Base-by-base conservation (phyloP, 2,113 vertebrate species). In the Malurus elegans region DNA sequence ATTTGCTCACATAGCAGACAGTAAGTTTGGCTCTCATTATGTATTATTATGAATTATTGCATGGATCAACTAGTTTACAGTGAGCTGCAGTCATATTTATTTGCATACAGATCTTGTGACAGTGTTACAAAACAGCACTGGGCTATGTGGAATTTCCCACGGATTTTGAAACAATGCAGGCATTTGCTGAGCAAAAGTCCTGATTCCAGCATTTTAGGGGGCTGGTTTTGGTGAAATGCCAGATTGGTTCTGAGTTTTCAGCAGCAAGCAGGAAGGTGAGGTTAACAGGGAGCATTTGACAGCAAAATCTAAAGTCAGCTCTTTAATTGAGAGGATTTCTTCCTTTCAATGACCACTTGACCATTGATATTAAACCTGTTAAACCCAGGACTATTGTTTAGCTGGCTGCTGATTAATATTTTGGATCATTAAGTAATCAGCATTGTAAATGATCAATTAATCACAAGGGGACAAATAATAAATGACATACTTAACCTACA, bases 401-500 rank as follows among this genome's bases (percentile, higher is more conserved):
- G 69, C 47, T 93, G 66, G 16, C 26, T 90, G 40, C 23, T 93
- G 36, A 91, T 90, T 96, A 96, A 91, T 95, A 92, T 80, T 92
- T 95, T 48, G 17, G 31, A 90, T 90, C 78, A 94, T 93, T 83
- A 88, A 86, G 34, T 92, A 92, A 96, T 97, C 92, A 95, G 23
- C 62, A 92, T 91, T 92, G 50, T 60, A 95, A 94, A 92, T 90
- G 81, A 93, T 78, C 40, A 95, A 88, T 95, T 96, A 96, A 91
- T 97, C 86, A 88, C 54, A 86, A 83, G 79, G 29, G 28, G 67
- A 66, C 80, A 79, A 96, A 79, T 94, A 96, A 95, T 65, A 92
- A 92, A 88, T 74, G 48, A 7, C 40, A 86, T 91, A 91, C 38
- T 97, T 96, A 93, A 50, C 31, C 15, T 60, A 71, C 20, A 61